Evolutionary conservation across 1,140 invertebrate genomes (phyloP).

Genomic region (Brachionus koreanus): DNA sequence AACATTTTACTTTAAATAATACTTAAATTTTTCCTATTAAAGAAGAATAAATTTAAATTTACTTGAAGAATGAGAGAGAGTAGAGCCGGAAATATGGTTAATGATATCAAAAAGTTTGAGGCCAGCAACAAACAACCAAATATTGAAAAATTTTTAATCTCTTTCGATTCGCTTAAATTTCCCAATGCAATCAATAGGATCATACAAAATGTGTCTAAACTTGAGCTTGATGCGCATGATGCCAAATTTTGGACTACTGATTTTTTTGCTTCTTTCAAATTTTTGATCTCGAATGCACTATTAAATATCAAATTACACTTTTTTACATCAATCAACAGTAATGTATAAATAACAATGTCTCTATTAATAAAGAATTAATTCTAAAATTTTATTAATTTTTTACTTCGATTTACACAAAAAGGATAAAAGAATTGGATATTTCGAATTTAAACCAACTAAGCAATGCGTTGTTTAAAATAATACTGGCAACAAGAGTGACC

Average conservation of each 20-base stretch:
- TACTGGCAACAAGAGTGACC: constrained; percentile 80
- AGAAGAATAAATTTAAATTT: constrained; percentile 49
- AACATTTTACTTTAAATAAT: too few relatives aligned
- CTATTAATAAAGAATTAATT: constrained; percentile 46
- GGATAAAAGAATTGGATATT: constrained; percentile 53
- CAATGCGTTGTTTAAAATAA: constrained; percentile 77
- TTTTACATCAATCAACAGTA: constrained; percentile 41
- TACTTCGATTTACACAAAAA: constrained; percentile 4
- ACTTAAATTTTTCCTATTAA: too few relatives aligned
- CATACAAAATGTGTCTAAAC: constrained; percentile 17
- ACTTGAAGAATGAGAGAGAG: constrained; percentile 83
- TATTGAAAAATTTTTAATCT: constrained; percentile 80
- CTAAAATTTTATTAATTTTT: background rate
- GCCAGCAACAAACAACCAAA: constrained; percentile 86
- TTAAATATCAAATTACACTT: constrained; percentile 34
- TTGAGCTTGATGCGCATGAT: constrained; percentile 1
- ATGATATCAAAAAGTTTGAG: constrained; percentile 89
- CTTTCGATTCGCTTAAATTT: constrained; percentile 58
- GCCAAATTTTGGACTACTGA: constrained; percentile 26
- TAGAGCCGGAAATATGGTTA: constrained; percentile 91
- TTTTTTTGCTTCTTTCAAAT: constrained; percentile 42
- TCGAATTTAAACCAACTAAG: constrained; percentile 75
- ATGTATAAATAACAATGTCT: constrained; percentile 36
- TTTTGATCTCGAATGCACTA: constrained; percentile 1
- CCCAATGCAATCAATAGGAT: constrained; percentile 26